A percentile compares a stretch with the other conserved stretches of the same genome.
phyloP scores from a whole-genome alignment of 2,113 vertebrate genomes.

The Eidolon helvum region DNA sequence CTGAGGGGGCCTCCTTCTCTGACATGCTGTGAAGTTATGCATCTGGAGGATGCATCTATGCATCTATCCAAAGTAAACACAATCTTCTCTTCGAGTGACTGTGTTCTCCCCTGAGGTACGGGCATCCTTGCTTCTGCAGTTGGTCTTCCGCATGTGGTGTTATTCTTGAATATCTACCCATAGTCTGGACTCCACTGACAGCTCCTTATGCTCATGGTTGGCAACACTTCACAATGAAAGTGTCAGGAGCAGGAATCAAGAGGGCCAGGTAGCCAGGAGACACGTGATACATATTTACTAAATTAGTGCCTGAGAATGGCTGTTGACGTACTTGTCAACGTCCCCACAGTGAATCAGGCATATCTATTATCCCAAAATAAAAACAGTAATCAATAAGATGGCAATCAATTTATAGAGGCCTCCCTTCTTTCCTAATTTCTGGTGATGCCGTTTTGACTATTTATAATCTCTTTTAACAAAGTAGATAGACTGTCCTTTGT shows the following conservation, averaged over 20 bases:
- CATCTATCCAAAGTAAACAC: neutral
- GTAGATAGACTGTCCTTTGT: neutral
- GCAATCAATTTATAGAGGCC: neutral
- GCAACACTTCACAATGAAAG: neutral
- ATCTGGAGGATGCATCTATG: neutral
- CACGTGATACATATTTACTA: neutral
- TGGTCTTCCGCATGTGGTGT: neutral
- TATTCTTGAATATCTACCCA: neutral
- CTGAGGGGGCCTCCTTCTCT: neutral
- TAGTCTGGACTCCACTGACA: neutral
- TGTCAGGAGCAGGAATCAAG: neutral
- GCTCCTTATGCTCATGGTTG: neutral
- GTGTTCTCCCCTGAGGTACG: rapidly evolving
- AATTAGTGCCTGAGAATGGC: neutral
- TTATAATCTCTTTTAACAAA: neutral
- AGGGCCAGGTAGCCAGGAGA: neutral
- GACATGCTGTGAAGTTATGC: neutral
- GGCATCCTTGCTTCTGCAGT: neutral
- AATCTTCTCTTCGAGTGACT: neutral
- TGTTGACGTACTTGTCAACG: neutral
- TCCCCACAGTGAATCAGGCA: neutral
- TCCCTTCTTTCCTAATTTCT: neutral
- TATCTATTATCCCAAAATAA: neutral
- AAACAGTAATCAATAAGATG: neutral
- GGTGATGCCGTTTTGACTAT: neutral